Evolutionary conservation across 2,797 vertebrate species (phyloP).

Genomic region (Enteromius radiatus): DNA sequence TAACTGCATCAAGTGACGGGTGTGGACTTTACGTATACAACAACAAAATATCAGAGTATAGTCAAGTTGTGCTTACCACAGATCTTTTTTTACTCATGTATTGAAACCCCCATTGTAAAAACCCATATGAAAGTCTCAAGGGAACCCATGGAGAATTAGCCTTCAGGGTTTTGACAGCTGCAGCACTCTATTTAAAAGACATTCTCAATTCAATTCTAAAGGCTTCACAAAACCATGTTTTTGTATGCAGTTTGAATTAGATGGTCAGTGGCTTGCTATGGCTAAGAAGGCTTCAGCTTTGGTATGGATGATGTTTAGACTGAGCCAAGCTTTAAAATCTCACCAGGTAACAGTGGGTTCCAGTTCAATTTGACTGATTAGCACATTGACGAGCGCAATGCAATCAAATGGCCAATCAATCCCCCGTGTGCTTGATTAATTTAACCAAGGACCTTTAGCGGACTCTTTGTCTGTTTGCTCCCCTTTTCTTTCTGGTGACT

Average conservation of each 20-base stretch:
- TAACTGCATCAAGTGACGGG: not conserved
- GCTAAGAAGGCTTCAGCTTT: constrained; percentile 64
- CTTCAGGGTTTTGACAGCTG: constrained; percentile 3
- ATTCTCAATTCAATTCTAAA: not conserved
- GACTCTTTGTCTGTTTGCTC: not conserved
- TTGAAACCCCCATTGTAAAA: not conserved
- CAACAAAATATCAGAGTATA: not conserved
- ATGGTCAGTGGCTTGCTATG: not conserved
- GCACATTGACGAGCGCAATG: constrained; percentile 68
- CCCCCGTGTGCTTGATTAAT: constrained; percentile 1
- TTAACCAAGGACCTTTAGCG: constrained; percentile 19
- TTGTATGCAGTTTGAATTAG: not conserved
- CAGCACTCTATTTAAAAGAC: not conserved
- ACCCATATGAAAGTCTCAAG: not conserved
- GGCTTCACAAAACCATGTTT: constrained; percentile 5
- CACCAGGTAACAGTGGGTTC: constrained; percentile 57
- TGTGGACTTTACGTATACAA: not conserved
- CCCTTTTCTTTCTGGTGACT: constrained; percentile 44
- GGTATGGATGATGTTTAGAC: constrained; percentile 72
- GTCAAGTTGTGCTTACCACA: not conserved
- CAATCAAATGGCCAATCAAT: constrained; percentile 71
- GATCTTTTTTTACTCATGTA: not conserved
- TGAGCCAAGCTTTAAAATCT: constrained; percentile 73
- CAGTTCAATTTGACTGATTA: constrained; percentile 76
- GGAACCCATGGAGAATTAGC: not conserved